Evolutionary conservation across 2,113 vertebrate species (phyloP).

Genomic region (Salminus brasiliensis): DNA sequence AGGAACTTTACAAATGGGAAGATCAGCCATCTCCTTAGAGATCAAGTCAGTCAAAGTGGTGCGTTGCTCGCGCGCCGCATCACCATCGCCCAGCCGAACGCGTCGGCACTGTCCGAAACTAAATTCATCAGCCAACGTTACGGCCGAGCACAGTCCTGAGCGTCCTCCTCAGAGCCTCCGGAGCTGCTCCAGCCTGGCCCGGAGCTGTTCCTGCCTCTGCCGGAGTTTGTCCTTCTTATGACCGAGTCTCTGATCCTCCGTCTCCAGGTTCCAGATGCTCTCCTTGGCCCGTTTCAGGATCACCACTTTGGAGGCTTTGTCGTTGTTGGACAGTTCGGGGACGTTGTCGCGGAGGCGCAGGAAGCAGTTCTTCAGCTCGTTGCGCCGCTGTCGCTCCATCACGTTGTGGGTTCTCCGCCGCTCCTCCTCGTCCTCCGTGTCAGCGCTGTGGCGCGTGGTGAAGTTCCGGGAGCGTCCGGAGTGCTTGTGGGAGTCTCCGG

Average conservation of each 20-base stretch:
- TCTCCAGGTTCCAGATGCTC: slow-evolving; percentile 73
- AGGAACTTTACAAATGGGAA: neutral
- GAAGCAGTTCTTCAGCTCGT: slow-evolving; percentile 82
- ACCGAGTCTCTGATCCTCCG: slow-evolving; percentile 60
- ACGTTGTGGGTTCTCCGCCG: slow-evolving; percentile 79
- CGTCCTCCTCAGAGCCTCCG: slow-evolving; percentile 51
- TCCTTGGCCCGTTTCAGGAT: slow-evolving; percentile 80
- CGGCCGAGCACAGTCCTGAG: neutral
- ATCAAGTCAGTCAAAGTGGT: slow-evolving; percentile 36
- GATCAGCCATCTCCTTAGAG: slow-evolving; percentile 35
- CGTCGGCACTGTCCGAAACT: neutral
- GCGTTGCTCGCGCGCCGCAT: slow-evolving; percentile 10
- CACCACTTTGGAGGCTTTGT: slow-evolving; percentile 82
- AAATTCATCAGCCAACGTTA: slow-evolving; percentile 1
- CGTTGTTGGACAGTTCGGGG: slow-evolving; percentile 77
- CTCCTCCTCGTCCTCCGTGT: slow-evolving; percentile 77
- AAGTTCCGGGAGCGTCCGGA: slow-evolving; percentile 44
- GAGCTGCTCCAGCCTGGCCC: slow-evolving; percentile 63
- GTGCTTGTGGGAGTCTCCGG: slow-evolving; percentile 50
- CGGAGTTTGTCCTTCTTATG: slow-evolving; percentile 60
- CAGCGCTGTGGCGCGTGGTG: slow-evolving; percentile 44
- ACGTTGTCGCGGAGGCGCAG: slow-evolving; percentile 75
- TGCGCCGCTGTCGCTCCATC: slow-evolving; percentile 80
- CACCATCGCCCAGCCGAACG: neutral
- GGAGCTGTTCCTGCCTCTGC: slow-evolving; percentile 69